Base-by-base conservation (phyloP, 2,113 vertebrate genomes). In the Trogon melanurus region DNA sequence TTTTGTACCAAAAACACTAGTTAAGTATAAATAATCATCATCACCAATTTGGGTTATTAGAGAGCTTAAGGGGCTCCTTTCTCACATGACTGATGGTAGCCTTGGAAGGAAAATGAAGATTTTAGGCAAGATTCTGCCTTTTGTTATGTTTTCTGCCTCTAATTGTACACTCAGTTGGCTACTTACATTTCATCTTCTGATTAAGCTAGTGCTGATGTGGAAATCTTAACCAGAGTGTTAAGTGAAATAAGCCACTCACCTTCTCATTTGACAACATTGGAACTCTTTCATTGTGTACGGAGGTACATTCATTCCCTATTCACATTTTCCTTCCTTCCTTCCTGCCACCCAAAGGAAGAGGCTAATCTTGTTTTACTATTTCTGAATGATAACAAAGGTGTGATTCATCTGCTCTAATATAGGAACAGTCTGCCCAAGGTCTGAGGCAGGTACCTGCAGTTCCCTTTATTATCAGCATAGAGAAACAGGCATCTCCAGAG, bases 361-460 rank as follows among this genome's bases (percentile, higher is more conserved):
- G 32, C 53, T 71, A 67, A 94, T 92, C 60, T 72, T 84, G 72
- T 64, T 96, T 92, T 66, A 56, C 75, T 73, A 44, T 0, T 54
- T 45, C 41, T 88, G 88, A 78, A 34, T 78, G 79, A 78, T 13
- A 74, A 75, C 60, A 80, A 93, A 95, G 67, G 71, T 83, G 75
- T 83, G 91, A 92, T 95, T 93, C 92, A 95, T 93, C 88, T 86
- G 51, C 88, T 95, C 36, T 92, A 84, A 95, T 96, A 92, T 76
- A 92, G 75, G 82, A 79, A 86, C 88, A 95, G 94, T 90, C 92
- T 96, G 95, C 75, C 85, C 83, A 88, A 81, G 75, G 64, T 93
- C 72, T 91, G 79, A 88, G 67, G 64, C 79, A 94, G 75, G 79
- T 78, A 90, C n/a, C 91, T 60, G 90, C 67, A 34, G 47, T 41